Conservation (phyloP, 2,113 vertebrate species). For the Siniperca chuatsi region DNA sequence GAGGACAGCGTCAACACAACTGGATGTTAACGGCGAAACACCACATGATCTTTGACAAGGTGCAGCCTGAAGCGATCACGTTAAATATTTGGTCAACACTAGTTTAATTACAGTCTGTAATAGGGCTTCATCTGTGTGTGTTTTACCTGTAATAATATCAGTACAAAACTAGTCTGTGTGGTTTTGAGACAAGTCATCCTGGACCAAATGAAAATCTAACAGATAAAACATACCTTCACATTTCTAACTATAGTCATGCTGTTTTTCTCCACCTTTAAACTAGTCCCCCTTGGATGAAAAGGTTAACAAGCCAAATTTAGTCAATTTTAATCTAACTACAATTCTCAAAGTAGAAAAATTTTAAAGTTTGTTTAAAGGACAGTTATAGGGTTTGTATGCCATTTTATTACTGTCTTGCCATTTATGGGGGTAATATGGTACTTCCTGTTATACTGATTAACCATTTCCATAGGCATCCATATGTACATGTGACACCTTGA, state of each 20-base stretch:
- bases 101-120: conserved; percentile 51
- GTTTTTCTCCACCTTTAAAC: background rate
- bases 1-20: conserved; percentile 34
- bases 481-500: conserved; percentile 12
- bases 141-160: conserved; percentile 27
- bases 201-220: conserved; percentile 5
- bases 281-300: background rate
- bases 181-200: conserved; percentile 15
- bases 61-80: conserved; percentile 63
- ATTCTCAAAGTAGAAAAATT: too few species aligned
- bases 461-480: background rate
- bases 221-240: conserved; percentile 4
- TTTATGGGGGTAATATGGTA: background rate
- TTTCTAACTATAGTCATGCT: background rate
- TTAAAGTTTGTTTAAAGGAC: background rate
- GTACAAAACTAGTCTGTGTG: conserved; percentile 58
- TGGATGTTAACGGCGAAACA: conserved; percentile 39
- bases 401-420: background rate
- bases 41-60: conserved; percentile 27
- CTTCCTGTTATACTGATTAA: background rate
- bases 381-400: background rate
- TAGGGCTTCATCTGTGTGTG: conserved; percentile 6
- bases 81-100: conserved; percentile 66
- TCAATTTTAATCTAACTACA: too few species aligned
- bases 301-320: too few species aligned